phyloP scores from a whole-genome alignment of 2,888 invertebrate species.

The Aromia moschata region DNA sequence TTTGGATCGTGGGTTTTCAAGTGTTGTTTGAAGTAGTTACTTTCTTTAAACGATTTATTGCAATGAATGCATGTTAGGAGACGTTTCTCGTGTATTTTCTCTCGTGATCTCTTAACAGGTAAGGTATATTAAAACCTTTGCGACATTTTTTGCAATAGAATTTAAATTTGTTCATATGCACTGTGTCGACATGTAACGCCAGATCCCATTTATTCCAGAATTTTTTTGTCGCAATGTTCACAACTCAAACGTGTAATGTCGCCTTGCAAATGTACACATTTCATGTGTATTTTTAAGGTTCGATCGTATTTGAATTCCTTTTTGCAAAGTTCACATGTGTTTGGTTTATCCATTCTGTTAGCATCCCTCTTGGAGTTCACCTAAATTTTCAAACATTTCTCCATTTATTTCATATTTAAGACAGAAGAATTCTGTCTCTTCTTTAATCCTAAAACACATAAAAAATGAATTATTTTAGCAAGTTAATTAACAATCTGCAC shows the following conservation, averaged over 20 bases:
- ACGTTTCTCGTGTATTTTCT: conserved; percentile 27
- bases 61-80: conserved; percentile 27
- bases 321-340: conserved; percentile 6
- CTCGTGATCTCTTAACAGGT: conserved; percentile 25
- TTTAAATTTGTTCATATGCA: conserved; percentile 62
- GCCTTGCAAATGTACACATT: neutral
- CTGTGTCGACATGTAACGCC: conserved; percentile 45
- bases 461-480: too few species aligned
- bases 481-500: too few species aligned
- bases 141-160: conserved; percentile 45
- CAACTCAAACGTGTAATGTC: conserved; percentile 8
- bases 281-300: neutral
- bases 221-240: conserved; percentile 20
- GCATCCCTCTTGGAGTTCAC: too few species aligned
- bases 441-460: too few species aligned
- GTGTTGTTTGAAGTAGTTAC: conserved; percentile 38
- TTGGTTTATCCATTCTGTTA: too few species aligned
- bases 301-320: neutral
- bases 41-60: conserved; percentile 23
- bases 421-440: too few species aligned
- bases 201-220: conserved; percentile 25
- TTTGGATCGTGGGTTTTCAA: conserved; percentile 36
- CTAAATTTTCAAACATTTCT: too few species aligned
- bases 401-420: too few species aligned
- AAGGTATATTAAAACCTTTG: conserved; percentile 38